Percentiles rank a stretch among this genome's conserved stretches.
phyloP scores from a whole-genome alignment of 2,888 invertebrate genomes.

The Alsophila aescularia region DNA sequence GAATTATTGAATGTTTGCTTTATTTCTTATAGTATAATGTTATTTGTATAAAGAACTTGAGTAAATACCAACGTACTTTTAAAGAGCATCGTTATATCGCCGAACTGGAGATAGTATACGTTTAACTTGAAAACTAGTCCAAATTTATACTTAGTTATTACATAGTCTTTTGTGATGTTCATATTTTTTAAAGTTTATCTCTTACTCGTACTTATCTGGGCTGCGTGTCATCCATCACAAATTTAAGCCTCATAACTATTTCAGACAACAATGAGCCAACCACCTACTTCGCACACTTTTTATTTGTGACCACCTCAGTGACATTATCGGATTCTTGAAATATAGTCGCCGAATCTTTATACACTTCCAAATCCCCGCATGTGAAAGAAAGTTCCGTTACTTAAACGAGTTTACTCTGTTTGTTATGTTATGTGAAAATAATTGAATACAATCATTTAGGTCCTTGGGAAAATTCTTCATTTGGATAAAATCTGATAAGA shows the following conservation, averaged over 20 bases:
- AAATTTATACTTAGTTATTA: neutral
- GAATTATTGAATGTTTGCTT: neutral
- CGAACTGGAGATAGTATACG: no score
- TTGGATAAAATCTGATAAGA: no score
- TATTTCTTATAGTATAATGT: neutral
- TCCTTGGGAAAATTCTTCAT: neutral
- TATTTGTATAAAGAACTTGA: neutral
- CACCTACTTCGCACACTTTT: constrained; percentile 12
- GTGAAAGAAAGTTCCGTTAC: constrained; percentile 23
- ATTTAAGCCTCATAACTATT: no score
- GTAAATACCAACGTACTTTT: neutral
- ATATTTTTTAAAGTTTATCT: constrained; percentile 6
- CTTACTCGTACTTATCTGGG: neutral
- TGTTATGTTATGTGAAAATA: constrained; percentile 1
- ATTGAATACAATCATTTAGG: neutral
- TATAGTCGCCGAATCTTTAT: constrained; percentile 4
- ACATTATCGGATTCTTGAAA: constrained; percentile 3
- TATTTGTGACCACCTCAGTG: constrained; percentile 1
- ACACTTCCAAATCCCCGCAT: constrained; percentile 2
- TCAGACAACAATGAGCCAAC: constrained; percentile 22
- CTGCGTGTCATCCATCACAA: constrained; percentile 9
- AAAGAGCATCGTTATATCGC: no score
- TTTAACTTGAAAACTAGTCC: neutral
- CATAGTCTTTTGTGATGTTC: neutral
- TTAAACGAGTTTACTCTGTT: constrained; percentile 14